These are phyloP conservation scores for Ophioderma brevispina DNA, from an alignment of 35 echinoderm and acorn worm species.

Conservation along the genomic window DNA sequence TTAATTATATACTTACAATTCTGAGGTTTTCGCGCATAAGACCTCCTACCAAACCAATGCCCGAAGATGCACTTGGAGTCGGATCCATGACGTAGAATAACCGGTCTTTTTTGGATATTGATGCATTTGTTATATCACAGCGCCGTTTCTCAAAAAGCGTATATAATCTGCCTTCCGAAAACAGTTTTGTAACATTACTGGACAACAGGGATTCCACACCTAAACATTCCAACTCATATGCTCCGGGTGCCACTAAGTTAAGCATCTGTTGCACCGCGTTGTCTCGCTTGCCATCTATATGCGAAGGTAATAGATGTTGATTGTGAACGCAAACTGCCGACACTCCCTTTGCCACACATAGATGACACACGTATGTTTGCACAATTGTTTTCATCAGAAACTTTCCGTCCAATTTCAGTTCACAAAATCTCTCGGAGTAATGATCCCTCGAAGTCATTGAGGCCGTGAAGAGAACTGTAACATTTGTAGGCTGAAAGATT, in stretches of 20 bases:
- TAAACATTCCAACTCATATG: slow-evolving; percentile 1
- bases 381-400: not conserved
- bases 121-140: not conserved
- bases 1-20: too few species aligned
- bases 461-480: not conserved
- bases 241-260: not conserved
- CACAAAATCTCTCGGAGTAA: not conserved
- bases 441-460: not conserved
- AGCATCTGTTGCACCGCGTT: slow-evolving; percentile 19
- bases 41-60: slow-evolving; percentile 7
- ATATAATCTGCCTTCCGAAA: too few species aligned
- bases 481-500: slow-evolving; percentile 10
- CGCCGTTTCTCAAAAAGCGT: not conserved
- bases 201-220: not conserved
- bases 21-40: too few species aligned
- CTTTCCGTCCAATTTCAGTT: not conserved
- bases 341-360: not conserved
- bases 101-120: too few species aligned
- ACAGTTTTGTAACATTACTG: not conserved
- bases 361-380: not conserved
- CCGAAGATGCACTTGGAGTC: not conserved
- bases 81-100: slow-evolving; percentile 1
- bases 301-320: not conserved
- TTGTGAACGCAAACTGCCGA: not conserved
- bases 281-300: slow-evolving; percentile 2